Evolutionary conservation across 2,113 vertebrate species (phyloP), one percentile per base, ranked within the genome.

Genomic region (Dasyprocta punctata): DNA sequence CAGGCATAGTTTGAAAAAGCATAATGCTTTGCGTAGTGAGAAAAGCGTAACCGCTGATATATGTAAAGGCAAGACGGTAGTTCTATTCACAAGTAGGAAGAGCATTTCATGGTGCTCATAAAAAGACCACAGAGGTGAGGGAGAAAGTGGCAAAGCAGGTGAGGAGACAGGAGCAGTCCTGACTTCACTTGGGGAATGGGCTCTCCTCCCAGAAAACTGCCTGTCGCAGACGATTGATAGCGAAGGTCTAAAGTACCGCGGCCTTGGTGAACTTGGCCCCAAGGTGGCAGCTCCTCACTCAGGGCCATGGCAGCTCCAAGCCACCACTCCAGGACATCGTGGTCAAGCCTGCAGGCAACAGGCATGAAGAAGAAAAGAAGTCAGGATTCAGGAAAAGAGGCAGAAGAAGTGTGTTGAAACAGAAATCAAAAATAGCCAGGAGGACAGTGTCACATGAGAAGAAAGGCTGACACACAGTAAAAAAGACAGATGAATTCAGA

Each of bases 201-300:
- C 61, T 96, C 92, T 78, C 22, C n/a, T 94, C 47, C 22, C 71
- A 95, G 73, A 89, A 97, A 92, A 86, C 78, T 93, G 36, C 33
- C 44, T 92, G 47, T 90, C 86, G 95, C 78, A 75, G 75, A 54
- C 94, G 52, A 58, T 87, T 80, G 82, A 86, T 16, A 26, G 11
- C n/a, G 84, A 77, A 20, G 10, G 84, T 56, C 9, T 77, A 56
- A 82, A 75, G 80, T 69, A n/a, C 9, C 85, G 65, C 82, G 54
- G 78, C 82, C 61, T 94, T 77, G 44, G 73, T 83, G 83, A 90
- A 69, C n/a, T 61, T 75, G 56, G 94, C 9, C n/a, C 8, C 8
- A 20, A 58, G 61, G 14, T n/a, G 93, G 87, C 92, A 96, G 89
- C 54, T 61, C 56, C 61, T 65, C 54, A 85, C 41, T 80, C 82